Base-by-base conservation (phyloP, 2,888 invertebrate genomes). In the Teleogryllus oceanicus region DNA sequence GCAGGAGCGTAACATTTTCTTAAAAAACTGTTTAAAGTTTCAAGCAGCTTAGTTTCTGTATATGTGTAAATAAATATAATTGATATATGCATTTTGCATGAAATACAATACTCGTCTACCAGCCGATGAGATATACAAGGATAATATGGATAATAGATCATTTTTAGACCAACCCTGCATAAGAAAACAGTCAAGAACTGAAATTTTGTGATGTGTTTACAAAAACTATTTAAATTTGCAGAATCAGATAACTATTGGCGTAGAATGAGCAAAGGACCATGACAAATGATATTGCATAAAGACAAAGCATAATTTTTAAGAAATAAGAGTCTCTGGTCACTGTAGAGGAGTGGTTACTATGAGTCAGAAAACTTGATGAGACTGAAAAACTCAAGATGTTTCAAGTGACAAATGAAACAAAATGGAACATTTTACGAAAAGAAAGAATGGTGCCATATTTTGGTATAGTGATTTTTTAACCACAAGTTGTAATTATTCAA, bases 401-500 rank as follows among this genome's bases (percentile, higher is more conserved):
- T 62, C 62, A 62, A 62, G 62, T 62, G 62, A 62, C 13, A 62
- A 62, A 62, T 62, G 62, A 62, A 62, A 62, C 62, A 62, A 62
- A 62, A 62, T 18, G 62, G 62, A 37, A 62, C 62, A 62, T 62
- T 62, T 62, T 62, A 62, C 62, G 62, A 62, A 62, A 62, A 62
- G 62, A 62, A 62, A 62, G 62, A 62, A 18, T 62, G 62, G 62
- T 62, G 62, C 62, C 62, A 62, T 62, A 62, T 62, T 62, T 62
- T 62, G 62, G 62, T 62, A 62, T 62, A 62, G 62, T 62, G 62
- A 62, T 62, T 62, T 62, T 62, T 62, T 62, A 62, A 62, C 62
- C 62, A 62, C 62, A 62, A 37, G 62, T 62, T 62, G 62, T 62
- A 62, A 62, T n/a, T 62, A 62, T 62, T 62, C 62, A 62, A 62